Base-by-base conservation (phyloP, 2,888 invertebrate species). In the Torymus auratus region DNA sequence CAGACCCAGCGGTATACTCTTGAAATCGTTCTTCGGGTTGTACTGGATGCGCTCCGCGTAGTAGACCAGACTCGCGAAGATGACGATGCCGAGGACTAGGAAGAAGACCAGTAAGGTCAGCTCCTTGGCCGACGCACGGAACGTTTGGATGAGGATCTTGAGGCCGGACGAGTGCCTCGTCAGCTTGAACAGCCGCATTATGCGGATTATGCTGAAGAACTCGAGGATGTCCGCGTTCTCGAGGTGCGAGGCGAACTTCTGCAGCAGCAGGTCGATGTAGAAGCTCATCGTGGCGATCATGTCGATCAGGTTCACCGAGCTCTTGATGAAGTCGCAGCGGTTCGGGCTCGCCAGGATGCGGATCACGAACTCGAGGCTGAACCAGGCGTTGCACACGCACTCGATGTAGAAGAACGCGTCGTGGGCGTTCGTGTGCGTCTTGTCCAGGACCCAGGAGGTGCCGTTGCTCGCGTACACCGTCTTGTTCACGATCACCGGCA, bases 341-440 rank as follows among this genome's bases (percentile, higher is more conserved):
- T 96, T 97, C 53, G 98, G 98, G 85, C 97, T 96, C 73, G 98
- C 97, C 88, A 98, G 95, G 92, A 99, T 97, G 83, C 98, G 94
- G 82, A 96, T 92, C 88, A 98, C 93, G 91, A 99, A 98, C 91
- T 99, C 99, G 88, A 99, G 94, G 55, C 99, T 99, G 92, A 99
- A 99, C 99, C 99, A 99, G 83, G 99, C 97, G 92, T 99, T 99
- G 93, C 99, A 99, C 85, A 98, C 95, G 93, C 98, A 98, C 92
- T 99, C 99, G 90, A 99, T 97, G 93, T 98, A 99, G 93, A 98
- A 98, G 93, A 99, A 99, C 88, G 97, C 98, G 85, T 97, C 94
- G 92, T 99, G 99, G 81, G 99, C 98, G 92, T 98, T 98, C 75
- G 98, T 99, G 91, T 96, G 96, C 87, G 95, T 93, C 92, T 96